Evolutionary conservation across 2,888 invertebrate genomes (phyloP).

Genomic region (Atherix ibis): DNA sequence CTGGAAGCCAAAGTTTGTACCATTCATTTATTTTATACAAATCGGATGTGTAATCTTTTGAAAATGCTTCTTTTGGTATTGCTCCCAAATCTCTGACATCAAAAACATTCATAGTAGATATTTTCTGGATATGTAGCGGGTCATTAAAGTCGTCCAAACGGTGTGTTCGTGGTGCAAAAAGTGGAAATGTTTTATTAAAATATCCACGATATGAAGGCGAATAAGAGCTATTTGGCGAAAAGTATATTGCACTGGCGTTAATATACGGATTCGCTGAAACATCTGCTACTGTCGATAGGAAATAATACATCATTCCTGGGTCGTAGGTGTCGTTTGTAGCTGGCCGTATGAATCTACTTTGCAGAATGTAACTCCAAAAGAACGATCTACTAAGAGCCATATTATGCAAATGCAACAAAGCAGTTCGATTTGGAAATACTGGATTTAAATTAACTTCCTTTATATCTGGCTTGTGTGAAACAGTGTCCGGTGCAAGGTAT

Average conservation of each 20-base stretch:
- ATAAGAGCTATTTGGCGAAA: conserved; percentile 85
- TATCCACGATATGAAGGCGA: conserved; percentile 88
- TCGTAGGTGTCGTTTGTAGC: conserved; percentile 86
- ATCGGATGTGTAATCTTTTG: conserved; percentile 79
- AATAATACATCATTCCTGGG: conserved; percentile 97
- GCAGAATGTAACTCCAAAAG: conserved; percentile 88
- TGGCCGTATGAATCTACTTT: conserved; percentile 76
- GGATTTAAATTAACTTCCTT: conserved; percentile 90
- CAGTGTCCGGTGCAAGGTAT: conserved; percentile 64
- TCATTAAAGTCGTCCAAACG: conserved; percentile 89
- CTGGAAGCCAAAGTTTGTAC: conserved; percentile 86
- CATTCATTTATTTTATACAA: conserved; percentile 86
- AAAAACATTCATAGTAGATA: conserved; percentile 89
- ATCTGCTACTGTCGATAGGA: conserved; percentile 86
- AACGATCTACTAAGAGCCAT: conserved; percentile 92
- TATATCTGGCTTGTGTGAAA: conserved; percentile 84
- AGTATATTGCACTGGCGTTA: conserved; percentile 86
- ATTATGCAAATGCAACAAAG: conserved; percentile 83
- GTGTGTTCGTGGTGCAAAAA: conserved; percentile 87
- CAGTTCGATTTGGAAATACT: conserved; percentile 86
- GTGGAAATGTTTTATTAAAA: conserved; percentile 87
- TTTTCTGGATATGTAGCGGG: conserved; percentile 85
- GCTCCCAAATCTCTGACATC: conserved; percentile 74
- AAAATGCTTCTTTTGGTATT: conserved; percentile 58
- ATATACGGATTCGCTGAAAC: conserved; percentile 83